Conservation (phyloP, 2,888 invertebrate genomes). For the Drosophila nr. perissopoda region DNA sequence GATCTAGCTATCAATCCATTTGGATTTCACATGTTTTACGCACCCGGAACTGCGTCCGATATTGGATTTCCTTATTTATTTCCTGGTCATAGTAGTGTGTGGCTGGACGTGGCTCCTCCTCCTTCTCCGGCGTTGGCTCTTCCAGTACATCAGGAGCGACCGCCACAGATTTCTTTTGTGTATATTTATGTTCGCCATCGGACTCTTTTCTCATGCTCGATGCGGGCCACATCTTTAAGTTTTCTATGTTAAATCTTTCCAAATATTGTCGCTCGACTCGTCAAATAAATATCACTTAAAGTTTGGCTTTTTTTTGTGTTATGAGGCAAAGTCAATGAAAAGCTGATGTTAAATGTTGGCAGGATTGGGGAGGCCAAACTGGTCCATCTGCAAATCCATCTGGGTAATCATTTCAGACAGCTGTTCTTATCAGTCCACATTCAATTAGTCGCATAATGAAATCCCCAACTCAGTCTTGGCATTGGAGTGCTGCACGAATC, state of each 20-base stretch:
- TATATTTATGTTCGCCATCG: not conserved
- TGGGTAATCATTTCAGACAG: not conserved
- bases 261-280: not conserved
- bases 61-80: conserved; percentile 36
- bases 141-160: conserved; percentile 1
- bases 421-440: conserved; percentile 6
- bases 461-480: conserved; percentile 14
- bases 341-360: not conserved
- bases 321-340: not conserved
- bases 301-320: not conserved
- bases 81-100: conserved; percentile 50
- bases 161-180: conserved; percentile 51
- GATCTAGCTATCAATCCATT: no score
- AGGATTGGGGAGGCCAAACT: not conserved
- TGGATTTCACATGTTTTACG: no score
- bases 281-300: not conserved
- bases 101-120: not conserved
- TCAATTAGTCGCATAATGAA: conserved; percentile 34
- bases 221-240: not conserved
- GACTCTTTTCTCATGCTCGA: not conserved
- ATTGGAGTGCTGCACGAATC: conserved; percentile 19
- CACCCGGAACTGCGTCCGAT: conserved; percentile 58
- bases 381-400: not conserved
- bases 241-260: not conserved
- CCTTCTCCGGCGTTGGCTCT: fast-evolving